Base-by-base conservation (phyloP, 1,140 invertebrate genomes). In the Heliconius melpomene region DNA sequence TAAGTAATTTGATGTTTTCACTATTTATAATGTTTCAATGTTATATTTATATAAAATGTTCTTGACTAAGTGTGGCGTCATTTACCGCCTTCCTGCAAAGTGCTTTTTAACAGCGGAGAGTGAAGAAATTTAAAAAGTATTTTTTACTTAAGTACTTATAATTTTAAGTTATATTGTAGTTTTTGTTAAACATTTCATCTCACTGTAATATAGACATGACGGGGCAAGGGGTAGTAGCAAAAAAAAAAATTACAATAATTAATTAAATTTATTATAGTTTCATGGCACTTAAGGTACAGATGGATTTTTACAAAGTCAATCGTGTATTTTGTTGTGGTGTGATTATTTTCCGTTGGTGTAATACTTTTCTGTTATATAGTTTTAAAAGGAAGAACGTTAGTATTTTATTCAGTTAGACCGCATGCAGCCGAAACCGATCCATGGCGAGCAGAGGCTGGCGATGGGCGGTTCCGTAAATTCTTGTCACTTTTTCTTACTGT, bases 401-500 rank as follows among this genome's bases (percentile, higher is more conserved):
- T 66, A 29, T 26, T 66, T 23, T 66, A 13, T 78, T 85, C 73
- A 86, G 66, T 85, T 82, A 60, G 78, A 78, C 60, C 85, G 77
- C 26, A 82, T 82, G 66, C 85, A 88, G 79, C 84, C 87, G 77
- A 87, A 80, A 83, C 83, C 84, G 57, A 86, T 77, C 84, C 85
- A 89, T 81, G 83, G 72, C 71, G 80, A n/a, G 82, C 86, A 89
- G 70, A 73, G 73, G 57, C 57, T 74, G n/a, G 74, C 26, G 23
- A 76, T 75, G 60, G 77, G 38, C 54, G 81, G 74, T 83, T 84
- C 80, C 72, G 83, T 74, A 23, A 36, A 71, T 38, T 70, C 74
- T 72, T 86, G 90, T 93, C 91, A 93, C 87, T 92, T 93, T 81
- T 90, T 91, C 82, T 86, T 92, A 8, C 83, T 74, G 13, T 87